Evolutionary conservation across 2,888 invertebrate genomes (phyloP).

Genomic region (Ramazzottius varieornatus): DNA sequence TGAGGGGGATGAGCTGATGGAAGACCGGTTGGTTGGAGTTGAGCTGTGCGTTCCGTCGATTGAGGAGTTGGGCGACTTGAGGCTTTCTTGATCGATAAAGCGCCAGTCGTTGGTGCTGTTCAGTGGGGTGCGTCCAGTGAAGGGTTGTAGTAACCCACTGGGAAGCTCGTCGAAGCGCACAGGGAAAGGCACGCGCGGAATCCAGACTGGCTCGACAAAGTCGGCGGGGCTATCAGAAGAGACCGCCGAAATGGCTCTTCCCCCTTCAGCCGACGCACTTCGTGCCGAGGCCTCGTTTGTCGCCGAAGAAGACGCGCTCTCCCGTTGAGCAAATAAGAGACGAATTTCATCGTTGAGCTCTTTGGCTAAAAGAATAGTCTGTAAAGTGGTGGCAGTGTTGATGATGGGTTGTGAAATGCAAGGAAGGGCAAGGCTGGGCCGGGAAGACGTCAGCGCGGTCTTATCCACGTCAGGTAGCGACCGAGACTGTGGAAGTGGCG

Average conservation of each 20-base stretch:
- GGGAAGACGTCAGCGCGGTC: background rate
- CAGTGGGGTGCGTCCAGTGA: constrained; percentile 11
- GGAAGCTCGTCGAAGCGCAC: constrained; percentile 6
- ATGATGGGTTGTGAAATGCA: background rate
- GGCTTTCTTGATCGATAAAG: constrained; percentile 20
- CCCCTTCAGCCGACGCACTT: background rate
- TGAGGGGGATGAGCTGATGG: background rate
- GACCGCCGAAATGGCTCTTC: background rate
- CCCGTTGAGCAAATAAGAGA: background rate
- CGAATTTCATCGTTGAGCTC: constrained; percentile 1
- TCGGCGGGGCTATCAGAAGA: background rate
- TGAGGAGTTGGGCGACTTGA: constrained; percentile 14
- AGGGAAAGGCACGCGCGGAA: constrained; percentile 5
- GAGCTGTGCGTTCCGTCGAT: constrained; percentile 13
- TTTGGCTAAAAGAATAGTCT: background rate
- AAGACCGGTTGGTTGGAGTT: background rate
- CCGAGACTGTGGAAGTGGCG: background rate
- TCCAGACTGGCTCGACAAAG: constrained; percentile 4
- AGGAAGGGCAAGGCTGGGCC: background rate
- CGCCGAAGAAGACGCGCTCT: background rate
- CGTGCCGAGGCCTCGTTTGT: background rate
- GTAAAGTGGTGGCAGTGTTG: background rate
- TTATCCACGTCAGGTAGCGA: background rate
- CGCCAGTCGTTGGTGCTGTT: constrained; percentile 12
- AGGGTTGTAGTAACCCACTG: constrained; percentile 5